A percentile compares a stretch with the other conserved stretches of the same genome.
Evolutionary conservation across 2,888 invertebrate species (phyloP).

Genomic region (Pteria penguin): DNA sequence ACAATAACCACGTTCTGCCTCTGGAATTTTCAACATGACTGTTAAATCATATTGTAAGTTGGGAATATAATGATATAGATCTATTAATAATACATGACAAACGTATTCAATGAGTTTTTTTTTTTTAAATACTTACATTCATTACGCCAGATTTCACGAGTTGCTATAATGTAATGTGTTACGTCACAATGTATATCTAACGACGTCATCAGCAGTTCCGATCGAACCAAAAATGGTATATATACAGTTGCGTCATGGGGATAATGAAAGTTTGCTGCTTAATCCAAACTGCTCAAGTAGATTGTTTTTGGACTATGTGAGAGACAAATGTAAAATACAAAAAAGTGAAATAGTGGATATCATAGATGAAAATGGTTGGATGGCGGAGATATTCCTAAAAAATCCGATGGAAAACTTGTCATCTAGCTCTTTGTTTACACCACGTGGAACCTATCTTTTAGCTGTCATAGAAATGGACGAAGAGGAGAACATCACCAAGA

Average conservation of each 20-base stretch:
- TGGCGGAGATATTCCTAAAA: slow-evolving; percentile 26
- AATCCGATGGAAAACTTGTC: slow-evolving; percentile 16
- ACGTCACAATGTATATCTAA: too few species aligned
- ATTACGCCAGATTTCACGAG: too few species aligned
- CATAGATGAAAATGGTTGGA: slow-evolving; percentile 30
- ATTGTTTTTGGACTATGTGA: slow-evolving; percentile 14
- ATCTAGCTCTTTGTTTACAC: slow-evolving; percentile 7
- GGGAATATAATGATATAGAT: too few species aligned
- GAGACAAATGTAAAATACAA: slow-evolving; percentile 11
- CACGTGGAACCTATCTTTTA: slow-evolving; percentile 23
- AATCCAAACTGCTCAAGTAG: slow-evolving; percentile 24
- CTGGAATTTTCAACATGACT: too few species aligned
- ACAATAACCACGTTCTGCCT: too few species aligned
- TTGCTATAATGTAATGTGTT: too few species aligned
- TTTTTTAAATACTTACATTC: too few species aligned
- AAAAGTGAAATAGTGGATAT: slow-evolving; percentile 16
- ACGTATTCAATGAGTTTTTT: too few species aligned
- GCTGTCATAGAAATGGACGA: slow-evolving; percentile 35
- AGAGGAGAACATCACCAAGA: slow-evolving; percentile 47
- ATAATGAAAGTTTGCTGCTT: slow-evolving; percentile 14
- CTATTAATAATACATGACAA: too few species aligned
- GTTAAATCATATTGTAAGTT: too few species aligned
- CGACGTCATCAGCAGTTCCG: too few species aligned
- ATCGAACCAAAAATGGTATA: background rate
- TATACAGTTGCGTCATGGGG: background rate